Evolutionary conservation across 1,140 invertebrate genomes (phyloP).

Genomic region (Littorina saxatilis): DNA sequence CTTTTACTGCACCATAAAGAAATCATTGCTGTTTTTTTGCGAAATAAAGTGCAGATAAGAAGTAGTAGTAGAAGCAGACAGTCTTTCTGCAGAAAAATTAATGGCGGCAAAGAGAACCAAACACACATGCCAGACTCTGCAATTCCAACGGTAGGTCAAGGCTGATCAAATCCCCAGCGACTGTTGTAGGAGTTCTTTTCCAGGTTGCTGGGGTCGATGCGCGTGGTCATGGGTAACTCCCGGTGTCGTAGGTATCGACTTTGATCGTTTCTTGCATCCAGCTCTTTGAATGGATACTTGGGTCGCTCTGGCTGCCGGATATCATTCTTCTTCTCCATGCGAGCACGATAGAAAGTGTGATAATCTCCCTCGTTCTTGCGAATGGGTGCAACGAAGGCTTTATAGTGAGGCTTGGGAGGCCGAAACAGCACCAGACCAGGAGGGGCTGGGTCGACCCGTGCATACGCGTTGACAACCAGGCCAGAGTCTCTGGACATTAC

Average conservation of each 20-base stretch:
- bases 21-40: too few species aligned
- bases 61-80: too few species aligned
- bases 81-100: too few species aligned
- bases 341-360: conserved; percentile 70
- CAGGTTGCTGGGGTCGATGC: conserved; percentile 58
- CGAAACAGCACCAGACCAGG: conserved; percentile 63
- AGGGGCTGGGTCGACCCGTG: conserved; percentile 62
- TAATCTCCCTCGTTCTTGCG: conserved; percentile 63
- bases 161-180: conserved; percentile 35
- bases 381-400: conserved; percentile 56
- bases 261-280: too few species aligned
- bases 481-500: conserved; percentile 57
- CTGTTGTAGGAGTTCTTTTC: conserved; percentile 45
- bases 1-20: too few species aligned
- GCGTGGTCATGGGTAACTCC: conserved; percentile 53
- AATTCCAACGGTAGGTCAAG: too few species aligned
- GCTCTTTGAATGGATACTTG: too few species aligned
- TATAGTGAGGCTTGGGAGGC: conserved; percentile 62
- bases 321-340: conserved; percentile 58
- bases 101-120: too few species aligned
- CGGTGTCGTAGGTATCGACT: conserved; percentile 52
- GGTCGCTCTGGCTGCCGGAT: too few species aligned
- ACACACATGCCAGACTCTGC: too few species aligned
- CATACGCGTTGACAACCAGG: conserved; percentile 62
- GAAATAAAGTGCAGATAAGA: too few species aligned